These are phyloP conservation scores for Copsychus sechellarum DNA, from an alignment of 2,113 vertebrate genomes.

Conservation along the genomic window DNA sequence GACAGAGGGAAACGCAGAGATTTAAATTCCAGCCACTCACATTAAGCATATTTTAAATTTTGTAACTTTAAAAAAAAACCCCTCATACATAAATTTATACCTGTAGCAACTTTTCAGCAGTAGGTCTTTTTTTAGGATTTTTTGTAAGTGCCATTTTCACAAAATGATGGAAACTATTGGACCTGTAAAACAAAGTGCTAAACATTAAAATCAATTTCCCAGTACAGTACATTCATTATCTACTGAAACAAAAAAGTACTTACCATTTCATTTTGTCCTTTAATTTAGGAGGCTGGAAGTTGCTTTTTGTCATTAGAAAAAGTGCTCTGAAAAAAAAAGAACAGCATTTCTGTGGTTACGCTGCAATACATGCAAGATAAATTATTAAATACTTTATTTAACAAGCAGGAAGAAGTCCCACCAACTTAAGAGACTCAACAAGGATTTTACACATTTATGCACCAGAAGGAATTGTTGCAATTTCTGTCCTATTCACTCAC, in stretches of 20 bases:
- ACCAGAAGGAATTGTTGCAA: background rate
- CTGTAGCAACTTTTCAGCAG: slow-evolving; percentile 94
- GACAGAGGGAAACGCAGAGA: background rate
- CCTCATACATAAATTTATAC: slow-evolving; percentile 66
- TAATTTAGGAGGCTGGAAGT: slow-evolving; percentile 96
- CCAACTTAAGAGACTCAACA: background rate
- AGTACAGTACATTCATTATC: background rate
- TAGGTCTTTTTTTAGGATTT: slow-evolving; percentile 96
- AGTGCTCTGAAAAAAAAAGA: slow-evolving; percentile 82
- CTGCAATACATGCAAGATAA: background rate
- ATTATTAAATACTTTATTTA: background rate
- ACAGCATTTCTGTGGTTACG: background rate
- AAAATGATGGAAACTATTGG: slow-evolving; percentile 98
- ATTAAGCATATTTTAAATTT: background rate
- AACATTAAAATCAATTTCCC: background rate
- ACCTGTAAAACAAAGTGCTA: slow-evolving; percentile 78
- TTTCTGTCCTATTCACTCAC: background rate
- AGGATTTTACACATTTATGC: background rate
- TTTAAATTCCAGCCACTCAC: background rate
- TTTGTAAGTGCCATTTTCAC: slow-evolving; percentile 97
- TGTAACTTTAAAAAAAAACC: background rate
- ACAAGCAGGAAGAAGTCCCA: background rate
- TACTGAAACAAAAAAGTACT: slow-evolving; percentile 47
- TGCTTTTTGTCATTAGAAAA: slow-evolving; percentile 99
- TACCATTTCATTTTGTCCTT: slow-evolving; percentile 98